Conservation (phyloP, 2,888 invertebrate genomes). For the Amiota communis region DNA sequence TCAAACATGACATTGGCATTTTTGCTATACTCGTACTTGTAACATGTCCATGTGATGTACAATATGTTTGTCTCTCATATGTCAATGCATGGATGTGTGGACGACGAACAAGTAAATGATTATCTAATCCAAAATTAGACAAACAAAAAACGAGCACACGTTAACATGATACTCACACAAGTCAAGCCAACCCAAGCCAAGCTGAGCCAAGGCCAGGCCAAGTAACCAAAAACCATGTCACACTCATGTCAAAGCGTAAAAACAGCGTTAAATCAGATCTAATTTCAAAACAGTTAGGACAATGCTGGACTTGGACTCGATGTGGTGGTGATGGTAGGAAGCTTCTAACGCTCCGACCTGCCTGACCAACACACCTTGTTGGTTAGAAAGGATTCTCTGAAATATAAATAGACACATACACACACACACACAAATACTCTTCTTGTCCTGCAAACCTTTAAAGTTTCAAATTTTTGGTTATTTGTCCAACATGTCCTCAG, state of each 20-base stretch:
- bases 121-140: constrained; percentile 28
- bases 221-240: constrained; percentile 44
- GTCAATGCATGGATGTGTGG: neutral
- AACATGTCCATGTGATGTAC: too few relatives aligned
- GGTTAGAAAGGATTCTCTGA: constrained; percentile 23
- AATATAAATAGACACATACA: constrained; percentile 31
- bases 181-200: constrained; percentile 20
- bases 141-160: constrained; percentile 31
- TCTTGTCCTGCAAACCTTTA: constrained; percentile 45
- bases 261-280: constrained; percentile 57
- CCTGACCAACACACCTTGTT: constrained; percentile 6
- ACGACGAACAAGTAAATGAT: constrained; percentile 18
- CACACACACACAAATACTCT: constrained; percentile 31
- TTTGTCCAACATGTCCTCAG: constrained; percentile 56
- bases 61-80: too few relatives aligned
- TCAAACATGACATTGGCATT: too few relatives aligned
- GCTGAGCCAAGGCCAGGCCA: constrained; percentile 17
- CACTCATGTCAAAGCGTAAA: constrained; percentile 39
- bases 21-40: too few relatives aligned
- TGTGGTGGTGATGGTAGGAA: constrained; percentile 29
- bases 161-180: constrained; percentile 45
- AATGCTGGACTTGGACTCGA: constrained; percentile 48
- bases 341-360: constrained; percentile 21
- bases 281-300: constrained; percentile 39
- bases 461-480: constrained; percentile 67